Conservation (phyloP, 2,797 vertebrate species). For the Petrocephalus sullivani region DNA sequence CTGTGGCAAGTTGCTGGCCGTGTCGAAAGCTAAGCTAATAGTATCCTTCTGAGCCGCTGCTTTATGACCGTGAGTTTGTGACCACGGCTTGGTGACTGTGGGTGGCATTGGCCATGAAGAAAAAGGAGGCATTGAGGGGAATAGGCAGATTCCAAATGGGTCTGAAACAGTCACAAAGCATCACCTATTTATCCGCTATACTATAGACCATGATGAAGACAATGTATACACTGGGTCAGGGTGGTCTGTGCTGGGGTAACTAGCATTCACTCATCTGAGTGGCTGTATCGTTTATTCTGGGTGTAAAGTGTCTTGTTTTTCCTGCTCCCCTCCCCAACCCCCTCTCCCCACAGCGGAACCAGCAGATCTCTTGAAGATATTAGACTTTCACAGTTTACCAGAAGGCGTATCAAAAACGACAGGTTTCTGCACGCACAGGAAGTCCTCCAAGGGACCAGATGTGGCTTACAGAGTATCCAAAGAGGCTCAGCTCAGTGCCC, state of each 20-base stretch:
- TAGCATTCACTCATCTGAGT: neutral
- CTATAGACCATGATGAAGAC: neutral
- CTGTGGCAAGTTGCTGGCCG: neutral
- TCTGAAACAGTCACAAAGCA: neutral
- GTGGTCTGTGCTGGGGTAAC: neutral
- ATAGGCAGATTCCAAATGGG: neutral
- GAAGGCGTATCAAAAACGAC: constrained; percentile 87
- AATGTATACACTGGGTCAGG: neutral
- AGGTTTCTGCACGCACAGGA: constrained; percentile 81
- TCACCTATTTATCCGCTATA: neutral
- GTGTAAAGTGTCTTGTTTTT: neutral
- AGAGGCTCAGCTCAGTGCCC: constrained; percentile 89
- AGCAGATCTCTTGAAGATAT: constrained; percentile 91
- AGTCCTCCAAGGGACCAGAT: constrained; percentile 81
- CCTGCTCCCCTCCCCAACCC: neutral
- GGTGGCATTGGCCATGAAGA: neutral
- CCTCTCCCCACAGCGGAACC: constrained; percentile 68
- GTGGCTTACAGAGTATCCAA: constrained; percentile 88
- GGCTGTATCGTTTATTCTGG: neutral
- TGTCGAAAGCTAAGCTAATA: neutral
- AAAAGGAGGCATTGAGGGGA: neutral
- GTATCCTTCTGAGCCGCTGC: neutral
- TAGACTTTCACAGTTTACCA: constrained; percentile 94
- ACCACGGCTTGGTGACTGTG: neutral
- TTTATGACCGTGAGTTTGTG: neutral